Evolutionary conservation across 2,113 vertebrate genomes (phyloP), one percentile per base, ranked within the genome.

Genomic region (Cygnus atratus): DNA sequence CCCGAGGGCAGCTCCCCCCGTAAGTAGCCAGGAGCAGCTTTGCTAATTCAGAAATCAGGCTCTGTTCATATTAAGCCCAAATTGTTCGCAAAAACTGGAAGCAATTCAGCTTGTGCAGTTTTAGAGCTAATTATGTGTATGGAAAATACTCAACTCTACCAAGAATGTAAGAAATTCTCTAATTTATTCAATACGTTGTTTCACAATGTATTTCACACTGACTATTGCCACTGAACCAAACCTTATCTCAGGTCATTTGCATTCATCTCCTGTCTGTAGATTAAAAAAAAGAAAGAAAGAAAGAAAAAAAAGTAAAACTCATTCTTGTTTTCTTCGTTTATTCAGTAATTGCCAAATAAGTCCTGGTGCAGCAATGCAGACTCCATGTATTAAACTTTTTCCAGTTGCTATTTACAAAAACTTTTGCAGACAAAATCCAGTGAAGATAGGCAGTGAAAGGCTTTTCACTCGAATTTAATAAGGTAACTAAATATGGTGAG

Each of bases 61-160:
- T 94, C 93, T 94, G 95, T 90, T 97, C 92, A 92, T 81, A 96
- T 96, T 91, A 93, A 94, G 85, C 95, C 90, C 87, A 88, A 95
- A 97, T 91, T 90, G 95, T 96, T 97, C 93, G 90, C 95, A 95
- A 95, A 95, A 96, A 96, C 93, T 96, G 96, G 95, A 95, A 96
- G 90, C 93, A 88, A 93, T 97, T 95, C 95, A 97, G 96, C 94
- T 94, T 96, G 95, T 95, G 97, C 97, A 95, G 96, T 96, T 96
- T 95, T 94, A 91, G 95, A 94, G 91, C 70, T 87, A 87, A 93
- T 78, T 95, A 95, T 89, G 92, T 97, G 91, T 96, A 92, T 96
- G 92, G 95, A 95, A 97, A 96, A 96, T 57, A 76, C 85, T 95
- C 93, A 46, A 91, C 93, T 97, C 88, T 97, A 95, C 97, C 92